A percentile compares a stretch with the other conserved stretches of the same genome.
phyloP scores from a whole-genome alignment of 2,888 invertebrate species.

The Ommatoiulus sabulosus region DNA sequence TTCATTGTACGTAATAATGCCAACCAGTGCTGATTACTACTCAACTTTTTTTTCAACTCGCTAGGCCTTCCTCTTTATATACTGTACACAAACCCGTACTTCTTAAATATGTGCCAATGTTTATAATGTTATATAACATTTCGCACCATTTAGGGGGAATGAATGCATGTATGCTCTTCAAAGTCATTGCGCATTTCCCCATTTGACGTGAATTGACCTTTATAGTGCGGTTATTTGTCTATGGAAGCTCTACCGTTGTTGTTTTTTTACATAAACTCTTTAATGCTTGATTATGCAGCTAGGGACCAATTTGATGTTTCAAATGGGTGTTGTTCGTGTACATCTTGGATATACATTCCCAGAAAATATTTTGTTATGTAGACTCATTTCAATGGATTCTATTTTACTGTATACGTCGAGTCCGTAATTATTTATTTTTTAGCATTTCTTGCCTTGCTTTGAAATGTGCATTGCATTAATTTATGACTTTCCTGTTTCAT shows the following conservation, averaged over 20 bases:
- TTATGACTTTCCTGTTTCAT: too few species aligned
- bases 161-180: background rate
- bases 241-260: background rate
- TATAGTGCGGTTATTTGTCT: background rate
- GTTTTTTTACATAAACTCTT: slow-evolving; percentile 1
- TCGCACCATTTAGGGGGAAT: background rate
- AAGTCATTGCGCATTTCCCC: background rate
- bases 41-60: too few species aligned
- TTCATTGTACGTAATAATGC: too few species aligned
- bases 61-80: too few species aligned
- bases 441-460: background rate
- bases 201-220: background rate
- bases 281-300: slow-evolving; percentile 3
- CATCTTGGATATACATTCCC: background rate
- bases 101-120: too few species aligned
- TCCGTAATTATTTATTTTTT: background rate
- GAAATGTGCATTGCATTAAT: too few species aligned
- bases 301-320: background rate
- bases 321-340: background rate
- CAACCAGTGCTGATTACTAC: too few species aligned
- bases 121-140: background rate
- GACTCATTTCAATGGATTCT: background rate
- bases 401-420: background rate
- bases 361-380: background rate
- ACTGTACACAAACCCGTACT: too few species aligned